These are phyloP conservation scores for Brachionus calyciflorus DNA, from an alignment of 1,140 invertebrate genomes.

Conservation along the genomic window DNA sequence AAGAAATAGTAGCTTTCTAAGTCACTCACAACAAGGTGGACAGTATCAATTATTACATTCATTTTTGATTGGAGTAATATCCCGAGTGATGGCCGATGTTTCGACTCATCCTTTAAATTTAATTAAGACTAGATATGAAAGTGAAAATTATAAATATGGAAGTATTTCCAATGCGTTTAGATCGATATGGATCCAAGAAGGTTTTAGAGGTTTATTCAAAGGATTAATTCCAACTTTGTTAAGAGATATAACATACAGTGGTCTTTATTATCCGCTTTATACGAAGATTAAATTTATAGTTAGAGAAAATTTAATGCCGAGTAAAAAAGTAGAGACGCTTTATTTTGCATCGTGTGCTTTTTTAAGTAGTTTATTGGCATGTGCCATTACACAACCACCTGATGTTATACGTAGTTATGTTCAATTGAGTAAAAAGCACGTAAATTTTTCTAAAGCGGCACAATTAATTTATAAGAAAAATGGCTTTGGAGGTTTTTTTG, in stretches of 20 bases:
- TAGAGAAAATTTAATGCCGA: not conserved
- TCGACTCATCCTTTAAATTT: conserved; percentile 30
- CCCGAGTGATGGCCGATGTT: conserved; percentile 8
- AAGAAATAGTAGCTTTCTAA: not conserved
- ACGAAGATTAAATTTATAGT: conserved; percentile 22
- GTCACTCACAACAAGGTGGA: not conserved
- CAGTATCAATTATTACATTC: conserved; percentile 20
- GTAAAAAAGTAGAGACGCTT: not conserved
- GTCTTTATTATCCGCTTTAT: conserved; percentile 38
- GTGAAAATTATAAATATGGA: conserved; percentile 36
- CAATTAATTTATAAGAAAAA: not conserved
- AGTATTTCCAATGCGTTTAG: conserved; percentile 14
- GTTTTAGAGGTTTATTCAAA: not conserved
- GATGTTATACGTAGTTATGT: conserved; percentile 30
- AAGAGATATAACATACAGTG: conserved; percentile 41
- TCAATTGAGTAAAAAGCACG: conserved; percentile 2
- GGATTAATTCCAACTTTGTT: conserved; percentile 4
- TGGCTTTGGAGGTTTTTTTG: conserved; percentile 27
- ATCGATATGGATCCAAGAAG: conserved; percentile 11
- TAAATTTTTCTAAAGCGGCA: not conserved
- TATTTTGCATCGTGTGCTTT: conserved; percentile 41
- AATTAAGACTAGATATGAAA: conserved; percentile 34
- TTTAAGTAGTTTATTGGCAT: conserved; percentile 4
- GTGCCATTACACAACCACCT: conserved; percentile 40
- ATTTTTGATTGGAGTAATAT: conserved; percentile 3